Base-by-base conservation (phyloP, 2,888 invertebrate species). In the Coenonympha arcania region DNA sequence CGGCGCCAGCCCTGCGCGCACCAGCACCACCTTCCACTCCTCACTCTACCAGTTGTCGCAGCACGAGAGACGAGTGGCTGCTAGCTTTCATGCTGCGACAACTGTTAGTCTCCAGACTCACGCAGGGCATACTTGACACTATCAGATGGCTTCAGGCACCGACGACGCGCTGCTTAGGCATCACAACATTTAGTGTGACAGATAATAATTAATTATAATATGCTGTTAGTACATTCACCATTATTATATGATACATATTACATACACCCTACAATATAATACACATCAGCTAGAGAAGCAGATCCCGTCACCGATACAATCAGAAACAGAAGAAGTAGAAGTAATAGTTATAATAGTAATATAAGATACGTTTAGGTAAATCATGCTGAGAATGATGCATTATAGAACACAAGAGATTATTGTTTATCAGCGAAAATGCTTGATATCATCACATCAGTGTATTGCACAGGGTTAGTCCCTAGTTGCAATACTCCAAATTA, bases 1-100 rank as follows among this genome's bases (percentile, higher is more conserved):
- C 62, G 57, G 61, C 69, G 63, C 66, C 59, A 65, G 62, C 59
- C 54, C 64, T 48, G 47, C 51, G 52, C 52, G 54, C 58, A 47
- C 47, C 57, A 59, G 57, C 60, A 11, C 56, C 59, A 57, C 57
- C 62, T 55, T 48, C 55, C 50, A 56, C 53, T 51, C 54, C 60
- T 45, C 52, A 33, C 5, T 30, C 39, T 15, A 39, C n/a, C n/a
- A n/a, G n/a, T n/a, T n/a, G n/a, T n/a, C n/a, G n/a, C n/a, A n/a
- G n/a, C n/a, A n/a, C n/a, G n/a, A n/a, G n/a, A n/a, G n/a, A n/a
- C n/a, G n/a, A n/a, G n/a, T n/a, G n/a, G 31, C 24, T 8, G 2
- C 24, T 1, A 6, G 5, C 24, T 6, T 3, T 26, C 24, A 26
- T 26, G 24, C 24, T 26, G 24, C 24, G 24, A 1, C n/a, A n/a